phyloP scores from a whole-genome alignment of 2,113 vertebrate species.

The Chaetura pelagica region DNA sequence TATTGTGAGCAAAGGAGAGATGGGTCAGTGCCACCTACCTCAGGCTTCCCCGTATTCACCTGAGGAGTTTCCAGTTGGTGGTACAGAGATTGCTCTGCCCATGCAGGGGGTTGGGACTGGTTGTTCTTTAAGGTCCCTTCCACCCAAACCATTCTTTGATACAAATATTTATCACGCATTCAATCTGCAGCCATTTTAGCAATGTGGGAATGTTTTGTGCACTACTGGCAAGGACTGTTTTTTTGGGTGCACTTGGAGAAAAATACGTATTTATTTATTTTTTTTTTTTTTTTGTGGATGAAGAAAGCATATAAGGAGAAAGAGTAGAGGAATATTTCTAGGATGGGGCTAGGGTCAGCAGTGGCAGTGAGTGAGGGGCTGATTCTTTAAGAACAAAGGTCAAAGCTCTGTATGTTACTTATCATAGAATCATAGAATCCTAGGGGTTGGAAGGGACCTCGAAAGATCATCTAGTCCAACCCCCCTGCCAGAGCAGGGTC shows the following conservation, averaged over 20 bases:
- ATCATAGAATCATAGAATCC: too few relatives aligned
- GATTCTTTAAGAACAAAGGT: neutral
- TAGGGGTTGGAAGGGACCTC: too few relatives aligned
- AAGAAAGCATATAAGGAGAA: neutral
- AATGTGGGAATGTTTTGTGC: neutral
- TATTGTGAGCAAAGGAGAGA: too few relatives aligned
- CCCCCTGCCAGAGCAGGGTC: too few relatives aligned
- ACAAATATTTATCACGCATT: neutral
- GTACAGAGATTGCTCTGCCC: too few relatives aligned
- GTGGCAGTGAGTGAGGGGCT: rapidly evolving
- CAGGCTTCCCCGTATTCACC: too few relatives aligned
- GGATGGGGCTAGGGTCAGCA: neutral
- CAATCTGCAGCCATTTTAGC: neutral
- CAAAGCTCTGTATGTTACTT: neutral
- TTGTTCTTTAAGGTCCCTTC: too few relatives aligned
- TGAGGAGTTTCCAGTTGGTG: too few relatives aligned
- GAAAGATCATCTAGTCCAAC: too few relatives aligned
- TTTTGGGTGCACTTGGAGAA: neutral
- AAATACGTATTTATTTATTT: neutral
- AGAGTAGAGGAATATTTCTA: neutral
- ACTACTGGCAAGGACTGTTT: neutral
- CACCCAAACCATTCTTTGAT: too few relatives aligned
- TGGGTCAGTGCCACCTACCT: too few relatives aligned
- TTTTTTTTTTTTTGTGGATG: neutral
- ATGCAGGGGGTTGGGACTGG: too few relatives aligned